phyloP scores from a whole-genome alignment of 2,888 invertebrate species.

The Gastracanthus pulcherrimus region DNA sequence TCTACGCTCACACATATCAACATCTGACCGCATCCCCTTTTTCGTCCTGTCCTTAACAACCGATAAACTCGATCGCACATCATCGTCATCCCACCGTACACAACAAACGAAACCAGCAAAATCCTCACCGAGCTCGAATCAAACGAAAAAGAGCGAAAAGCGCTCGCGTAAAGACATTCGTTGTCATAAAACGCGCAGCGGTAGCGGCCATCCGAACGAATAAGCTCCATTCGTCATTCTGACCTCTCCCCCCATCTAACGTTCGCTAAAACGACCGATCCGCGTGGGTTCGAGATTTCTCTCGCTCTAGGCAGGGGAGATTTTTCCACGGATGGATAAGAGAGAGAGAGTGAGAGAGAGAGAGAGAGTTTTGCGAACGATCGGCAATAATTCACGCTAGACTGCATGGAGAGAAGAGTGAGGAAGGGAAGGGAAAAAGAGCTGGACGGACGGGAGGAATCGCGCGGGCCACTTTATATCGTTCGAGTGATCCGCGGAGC shows the following conservation, averaged over 20 bases:
- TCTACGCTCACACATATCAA: no score
- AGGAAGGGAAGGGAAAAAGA: constrained; percentile 50
- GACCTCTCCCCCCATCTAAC: not conserved
- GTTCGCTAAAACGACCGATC: constrained; percentile 23
- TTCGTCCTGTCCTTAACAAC: no score
- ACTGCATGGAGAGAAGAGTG: constrained; percentile 39
- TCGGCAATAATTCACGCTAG: constrained; percentile 48
- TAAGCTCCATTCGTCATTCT: constrained; percentile 30
- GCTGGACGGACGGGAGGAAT: constrained; percentile 45
- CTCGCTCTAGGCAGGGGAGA: not conserved
- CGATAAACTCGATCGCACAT: no score
- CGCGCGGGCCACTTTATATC: no score
- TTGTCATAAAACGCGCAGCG: not conserved
- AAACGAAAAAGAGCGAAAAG: not conserved
- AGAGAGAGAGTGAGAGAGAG: no score
- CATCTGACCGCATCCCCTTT: no score
- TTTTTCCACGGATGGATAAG: constrained; percentile 17
- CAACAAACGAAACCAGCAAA: no score
- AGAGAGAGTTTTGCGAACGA: constrained; percentile 19
- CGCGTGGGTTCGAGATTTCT: not conserved
- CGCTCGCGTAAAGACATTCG: not conserved
- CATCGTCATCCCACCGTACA: no score
- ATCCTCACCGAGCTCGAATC: no score
- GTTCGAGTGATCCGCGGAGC: no score
- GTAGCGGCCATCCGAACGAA: not conserved